These are phyloP conservation scores for Corythornis cristatus DNA, from an alignment of 2,113 vertebrate genomes.

Conservation along the genomic window DNA sequence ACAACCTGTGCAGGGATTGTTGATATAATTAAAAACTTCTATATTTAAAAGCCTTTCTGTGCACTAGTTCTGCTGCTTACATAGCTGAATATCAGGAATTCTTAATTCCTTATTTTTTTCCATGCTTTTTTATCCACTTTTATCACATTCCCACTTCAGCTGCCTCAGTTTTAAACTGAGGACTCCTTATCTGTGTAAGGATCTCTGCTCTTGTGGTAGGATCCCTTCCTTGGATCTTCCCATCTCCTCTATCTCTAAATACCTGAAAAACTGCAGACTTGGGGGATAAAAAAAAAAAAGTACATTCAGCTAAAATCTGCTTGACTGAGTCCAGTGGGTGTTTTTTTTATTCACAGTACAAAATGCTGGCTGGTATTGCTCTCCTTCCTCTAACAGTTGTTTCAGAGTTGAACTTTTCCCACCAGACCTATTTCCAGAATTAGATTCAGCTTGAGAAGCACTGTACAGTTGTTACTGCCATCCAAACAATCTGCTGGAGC, in stretches of 20 bases:
- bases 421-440: conserved; percentile 37
- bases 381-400: conserved; percentile 36
- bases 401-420: conserved; percentile 40
- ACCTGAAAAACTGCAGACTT: background rate
- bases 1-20: background rate
- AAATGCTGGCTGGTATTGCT: background rate
- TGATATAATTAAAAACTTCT: background rate
- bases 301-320: background rate
- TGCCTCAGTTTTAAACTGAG: background rate
- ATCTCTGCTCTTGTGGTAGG: background rate
- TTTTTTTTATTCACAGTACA: conserved; percentile 10
- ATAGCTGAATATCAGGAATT: background rate
- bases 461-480: conserved; percentile 3
- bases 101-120: background rate
- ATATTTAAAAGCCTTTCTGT: background rate
- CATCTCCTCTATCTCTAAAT: background rate
- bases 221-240: background rate
- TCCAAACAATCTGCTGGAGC: conserved; percentile 6
- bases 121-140: background rate
- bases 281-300: background rate
- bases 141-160: background rate
- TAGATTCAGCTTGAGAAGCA: conserved; percentile 33
- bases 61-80: background rate
- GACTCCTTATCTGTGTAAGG: background rate
- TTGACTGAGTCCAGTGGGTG: conserved; percentile 4